Conservation (phyloP, 2,113 vertebrate species). For the Hippocampus guttulatus region DNA sequence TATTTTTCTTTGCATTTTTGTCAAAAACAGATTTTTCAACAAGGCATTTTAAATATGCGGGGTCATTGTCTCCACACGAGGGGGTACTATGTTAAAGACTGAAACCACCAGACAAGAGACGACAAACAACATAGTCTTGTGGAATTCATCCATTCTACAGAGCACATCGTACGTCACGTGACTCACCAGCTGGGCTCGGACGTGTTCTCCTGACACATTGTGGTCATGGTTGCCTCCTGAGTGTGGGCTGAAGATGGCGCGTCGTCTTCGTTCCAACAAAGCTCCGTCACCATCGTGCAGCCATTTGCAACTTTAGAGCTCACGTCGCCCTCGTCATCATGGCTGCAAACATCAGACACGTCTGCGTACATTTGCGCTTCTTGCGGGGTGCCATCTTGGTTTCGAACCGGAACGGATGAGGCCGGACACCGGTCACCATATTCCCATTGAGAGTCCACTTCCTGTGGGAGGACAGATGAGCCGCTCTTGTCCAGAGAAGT, state of each 20-base stretch:
- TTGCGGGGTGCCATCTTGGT: neutral
- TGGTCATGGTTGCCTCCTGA: constrained; percentile 10
- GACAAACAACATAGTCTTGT: too few relatives aligned
- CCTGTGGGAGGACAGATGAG: neutral
- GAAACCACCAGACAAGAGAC: too few relatives aligned
- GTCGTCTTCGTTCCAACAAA: constrained; percentile 10
- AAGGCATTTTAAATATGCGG: too few relatives aligned
- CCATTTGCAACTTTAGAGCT: neutral
- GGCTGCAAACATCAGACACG: neutral
- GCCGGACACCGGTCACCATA: constrained; percentile 1
- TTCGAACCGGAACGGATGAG: neutral
- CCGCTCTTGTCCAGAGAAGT: neutral
- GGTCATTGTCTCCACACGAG: too few relatives aligned
- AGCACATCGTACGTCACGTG: neutral
- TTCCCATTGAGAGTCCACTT: neutral
- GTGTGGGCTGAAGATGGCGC: constrained; percentile 8
- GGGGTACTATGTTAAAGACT: too few relatives aligned
- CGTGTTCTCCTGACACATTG: constrained; percentile 15
- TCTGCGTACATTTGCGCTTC: constrained; percentile 17
- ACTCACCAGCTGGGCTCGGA: constrained; percentile 41
- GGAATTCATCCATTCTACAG: too few relatives aligned
- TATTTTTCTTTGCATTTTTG: too few relatives aligned
- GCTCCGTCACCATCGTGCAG: constrained; percentile 6
- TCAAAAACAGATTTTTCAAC: too few relatives aligned
- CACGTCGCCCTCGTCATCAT: neutral